Evolutionary conservation across 1,140 invertebrate species (phyloP), one percentile per base, ranked within the genome.

Genomic region (Cherax destructor): DNA sequence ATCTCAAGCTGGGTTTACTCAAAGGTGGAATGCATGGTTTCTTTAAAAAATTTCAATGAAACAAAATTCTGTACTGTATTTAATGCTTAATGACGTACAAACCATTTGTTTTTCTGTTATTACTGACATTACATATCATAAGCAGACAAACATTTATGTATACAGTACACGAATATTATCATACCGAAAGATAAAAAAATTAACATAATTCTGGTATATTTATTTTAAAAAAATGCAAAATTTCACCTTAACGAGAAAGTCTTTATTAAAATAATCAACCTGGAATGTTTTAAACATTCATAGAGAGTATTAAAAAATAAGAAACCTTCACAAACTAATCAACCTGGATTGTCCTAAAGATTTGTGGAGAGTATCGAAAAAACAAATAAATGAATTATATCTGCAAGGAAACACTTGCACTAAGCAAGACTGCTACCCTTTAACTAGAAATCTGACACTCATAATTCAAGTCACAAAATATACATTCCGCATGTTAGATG

Each of bases 211-310:
- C 69, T 9, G 11, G 69, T 30, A 74, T 74, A 30, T 24, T 24
- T 74, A 65, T 65, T 65, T 65, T 9, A 65, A 74, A 74, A 74
- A 74, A 74, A 74, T 74, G 69, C 69, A 74, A 74, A 74, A 74
- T 11, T 21, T 24, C n/a, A 24, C 18, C 69, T 74, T 30, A 30
- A 74, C 3, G 24, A 56, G 6, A 74, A 74, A 24, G 6, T 5
- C n/a, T 24, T 30, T 74, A 6, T 5, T 74, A 24, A 74, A 74
- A 69, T n/a, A 69, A n/a, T 69, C 21, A 69, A 69, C 61, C 11
- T 16, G 61, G 61, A 69, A 69, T 69, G 61, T 69, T 69, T 5
- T n/a, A 69, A 16, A 18, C 30, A 16, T 65, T 5, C 18, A 16
- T 21, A 5, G 61, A 65, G 13, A 5, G 4, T 65, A 16, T 21